Evolutionary conservation across 1,140 invertebrate species (phyloP), one percentile per base, ranked within the genome.

Genomic region (Parapsyche elsis): DNA sequence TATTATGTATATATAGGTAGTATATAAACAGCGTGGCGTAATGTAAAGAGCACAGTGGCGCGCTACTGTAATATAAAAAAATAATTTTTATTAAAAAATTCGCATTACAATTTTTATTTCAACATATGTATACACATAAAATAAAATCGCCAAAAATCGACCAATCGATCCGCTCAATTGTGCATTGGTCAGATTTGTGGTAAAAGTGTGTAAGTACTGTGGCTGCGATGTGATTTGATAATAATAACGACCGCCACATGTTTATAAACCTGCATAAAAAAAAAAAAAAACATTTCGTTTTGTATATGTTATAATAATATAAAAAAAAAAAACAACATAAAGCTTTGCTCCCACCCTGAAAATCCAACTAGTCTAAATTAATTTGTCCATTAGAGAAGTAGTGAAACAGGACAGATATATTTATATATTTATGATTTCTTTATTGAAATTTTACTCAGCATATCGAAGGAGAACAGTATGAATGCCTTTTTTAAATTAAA

Each of bases 331-430:
- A 67, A 1, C 5, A 46, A 73, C 71, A 26, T 23, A 30, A 75
- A 53, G 45, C 49, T 75, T 75, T 57, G 73, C 73, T 75, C 73
- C 73, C 46, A 75, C 73, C 46, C 73, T 75, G 73, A 19, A 75
- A 75, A 30, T 75, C 23, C 26, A 74, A 74, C 45, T 57, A 57
- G 23, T 19, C 64, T 67, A 23, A 67, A n/a, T 24, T 30, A 26
- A 67, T 67, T 67, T n/a, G 21, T 67, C 14, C 64, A 23, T 30
- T 24, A 26, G 10, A 67, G 24, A 7, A 30, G 24, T 26, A 26
- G 24, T 67, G 21, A 12, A 67, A 67, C 12, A 67, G 14, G 49
- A 53, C 16, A 53, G 2, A 53, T 53, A 53, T 53, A 12, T 53
- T 5, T 53, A 53, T 2, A 5, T 53, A 53, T 2, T 14, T 53